phyloP scores from a whole-genome alignment of 2,113 vertebrate species.

The Tringa solitaria region DNA sequence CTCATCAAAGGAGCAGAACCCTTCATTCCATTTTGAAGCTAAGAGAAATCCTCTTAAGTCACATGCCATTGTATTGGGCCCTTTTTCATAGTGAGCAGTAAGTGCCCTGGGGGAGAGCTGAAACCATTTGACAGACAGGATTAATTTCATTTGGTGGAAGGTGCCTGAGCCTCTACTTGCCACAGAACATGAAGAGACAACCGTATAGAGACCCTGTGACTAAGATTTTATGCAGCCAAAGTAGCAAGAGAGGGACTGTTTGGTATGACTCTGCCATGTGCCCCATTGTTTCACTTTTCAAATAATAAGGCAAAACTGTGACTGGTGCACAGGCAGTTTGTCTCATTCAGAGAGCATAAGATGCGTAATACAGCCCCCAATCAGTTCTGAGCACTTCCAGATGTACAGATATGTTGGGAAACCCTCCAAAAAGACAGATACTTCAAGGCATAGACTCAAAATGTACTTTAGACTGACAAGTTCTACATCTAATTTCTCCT shows the following conservation, averaged over 20 bases:
- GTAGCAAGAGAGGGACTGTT: not conserved
- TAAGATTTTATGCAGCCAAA: not conserved
- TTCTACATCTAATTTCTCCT: not conserved
- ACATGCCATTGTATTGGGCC: not conserved
- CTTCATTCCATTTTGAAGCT: not conserved
- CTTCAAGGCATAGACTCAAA: not conserved
- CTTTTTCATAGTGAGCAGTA: not conserved
- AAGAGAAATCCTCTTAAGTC: conserved; percentile 38
- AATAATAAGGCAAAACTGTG: not conserved
- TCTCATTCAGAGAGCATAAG: not conserved
- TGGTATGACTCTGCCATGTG: not conserved
- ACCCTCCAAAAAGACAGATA: not conserved
- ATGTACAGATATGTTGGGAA: not conserved
- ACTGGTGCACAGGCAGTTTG: not conserved
- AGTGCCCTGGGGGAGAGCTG: not conserved
- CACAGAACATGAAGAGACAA: too few species aligned
- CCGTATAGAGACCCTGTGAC: not conserved
- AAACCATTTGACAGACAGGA: not conserved
- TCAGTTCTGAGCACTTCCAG: not conserved
- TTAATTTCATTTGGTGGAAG: not conserved
- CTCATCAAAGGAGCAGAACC: conserved; percentile 6
- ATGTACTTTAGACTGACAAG: not conserved
- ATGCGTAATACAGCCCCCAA: rapidly evolving
- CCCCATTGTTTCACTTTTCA: not conserved
- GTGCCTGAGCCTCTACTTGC: not conserved